Conservation (phyloP, 2,888 invertebrate genomes). For the Watsonalla cultraria region DNA sequence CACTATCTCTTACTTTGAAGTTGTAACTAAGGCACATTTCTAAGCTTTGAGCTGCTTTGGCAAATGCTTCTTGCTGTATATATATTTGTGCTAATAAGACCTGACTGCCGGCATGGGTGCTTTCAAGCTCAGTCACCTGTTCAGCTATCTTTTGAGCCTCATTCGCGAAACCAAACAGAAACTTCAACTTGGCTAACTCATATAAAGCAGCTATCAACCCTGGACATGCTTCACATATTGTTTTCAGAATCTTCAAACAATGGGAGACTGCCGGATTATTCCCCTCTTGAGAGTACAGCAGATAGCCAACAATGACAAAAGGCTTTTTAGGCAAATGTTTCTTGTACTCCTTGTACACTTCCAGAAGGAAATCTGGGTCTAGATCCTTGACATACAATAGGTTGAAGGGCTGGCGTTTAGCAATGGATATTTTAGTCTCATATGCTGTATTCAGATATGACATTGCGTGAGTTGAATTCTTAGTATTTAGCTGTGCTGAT, state of each 20-base stretch:
- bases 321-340: slow-evolving; percentile 84
- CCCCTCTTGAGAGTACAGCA: slow-evolving; percentile 65
- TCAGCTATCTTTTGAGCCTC: slow-evolving; percentile 85
- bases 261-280: slow-evolving; percentile 70
- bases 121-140: slow-evolving; percentile 86
- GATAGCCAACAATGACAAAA: slow-evolving; percentile 64
- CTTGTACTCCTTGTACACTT: slow-evolving; percentile 87
- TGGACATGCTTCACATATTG: slow-evolving; percentile 88
- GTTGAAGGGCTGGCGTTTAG: slow-evolving; percentile 82
- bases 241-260: slow-evolving; percentile 83
- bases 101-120: slow-evolving; percentile 90
- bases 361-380: slow-evolving; percentile 92
- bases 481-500: slow-evolving; percentile 81
- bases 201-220: slow-evolving; percentile 84
- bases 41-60: slow-evolving; percentile 90
- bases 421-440: slow-evolving; percentile 62
- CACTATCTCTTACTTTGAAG: slow-evolving; percentile 94
- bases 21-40: slow-evolving; percentile 95
- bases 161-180: slow-evolving; percentile 86
- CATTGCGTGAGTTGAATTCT: slow-evolving; percentile 75
- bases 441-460: slow-evolving; percentile 81
- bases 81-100: slow-evolving; percentile 92
- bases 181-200: slow-evolving; percentile 88
- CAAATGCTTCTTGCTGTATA: slow-evolving; percentile 82
- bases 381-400: slow-evolving; percentile 85